These are phyloP conservation scores for Hemicentrotus pulcherrimus DNA, from an alignment of 35 echinoderm and acorn worm species.

Conservation along the genomic window DNA sequence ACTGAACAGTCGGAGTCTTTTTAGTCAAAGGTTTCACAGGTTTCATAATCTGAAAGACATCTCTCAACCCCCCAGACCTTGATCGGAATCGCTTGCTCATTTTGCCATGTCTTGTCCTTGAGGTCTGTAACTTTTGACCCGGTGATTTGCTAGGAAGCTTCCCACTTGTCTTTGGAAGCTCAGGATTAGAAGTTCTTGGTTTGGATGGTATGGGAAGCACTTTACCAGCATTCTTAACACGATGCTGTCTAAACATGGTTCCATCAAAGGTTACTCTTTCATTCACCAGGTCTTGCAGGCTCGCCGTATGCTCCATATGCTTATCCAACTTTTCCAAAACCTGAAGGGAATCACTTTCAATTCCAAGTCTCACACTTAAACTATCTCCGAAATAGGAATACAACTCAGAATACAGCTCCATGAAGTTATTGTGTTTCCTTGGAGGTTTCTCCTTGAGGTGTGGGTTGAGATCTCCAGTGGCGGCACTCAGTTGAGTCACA, in stretches of 20 bases:
- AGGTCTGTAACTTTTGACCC: conserved; percentile 21
- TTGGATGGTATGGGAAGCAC: not conserved
- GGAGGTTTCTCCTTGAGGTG: not conserved
- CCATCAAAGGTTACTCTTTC: conserved; percentile 65
- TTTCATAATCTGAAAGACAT: conserved; percentile 75
- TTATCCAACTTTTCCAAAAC: conserved; percentile 18
- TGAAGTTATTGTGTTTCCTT: conserved; percentile 48
- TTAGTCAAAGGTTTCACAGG: conserved; percentile 53
- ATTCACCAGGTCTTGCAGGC: conserved; percentile 70
- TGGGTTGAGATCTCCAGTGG: not conserved
- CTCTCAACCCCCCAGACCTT: conserved; percentile 71
- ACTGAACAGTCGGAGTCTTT: conserved; percentile 4
- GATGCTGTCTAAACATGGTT: conserved; percentile 46
- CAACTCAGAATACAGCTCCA: conserved; percentile 71
- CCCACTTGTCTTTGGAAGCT: not conserved
- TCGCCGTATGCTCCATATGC: conserved; percentile 46
- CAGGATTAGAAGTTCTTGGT: not conserved
- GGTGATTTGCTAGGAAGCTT: conserved; percentile 69
- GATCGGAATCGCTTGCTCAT: conserved; percentile 52
- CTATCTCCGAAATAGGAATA: conserved; percentile 84
- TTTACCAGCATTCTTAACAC: not conserved
- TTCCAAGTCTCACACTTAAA: conserved; percentile 64
- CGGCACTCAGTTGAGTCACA: conserved; percentile 48
- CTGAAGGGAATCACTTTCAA: conserved; percentile 1
- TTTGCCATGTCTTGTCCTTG: conserved; percentile 69